These are phyloP conservation scores for Cherax destructor DNA, from an alignment of 1,140 invertebrate species.

Conservation along the genomic window DNA sequence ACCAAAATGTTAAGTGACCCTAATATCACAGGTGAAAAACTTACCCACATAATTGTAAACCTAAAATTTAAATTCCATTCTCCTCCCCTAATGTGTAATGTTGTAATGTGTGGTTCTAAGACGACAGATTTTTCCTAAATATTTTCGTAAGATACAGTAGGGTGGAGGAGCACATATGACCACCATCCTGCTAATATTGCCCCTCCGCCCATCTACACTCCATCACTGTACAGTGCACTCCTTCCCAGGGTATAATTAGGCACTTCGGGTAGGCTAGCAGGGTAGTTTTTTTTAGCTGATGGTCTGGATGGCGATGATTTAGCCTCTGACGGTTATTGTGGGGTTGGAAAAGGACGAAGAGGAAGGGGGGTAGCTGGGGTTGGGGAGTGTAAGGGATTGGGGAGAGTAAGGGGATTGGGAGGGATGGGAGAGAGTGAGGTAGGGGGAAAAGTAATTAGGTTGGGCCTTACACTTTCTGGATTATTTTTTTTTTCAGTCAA, in stretches of 20 bases:
- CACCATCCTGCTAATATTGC: background rate
- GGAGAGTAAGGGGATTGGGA: background rate
- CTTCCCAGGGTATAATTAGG: background rate
- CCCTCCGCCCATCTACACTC: background rate
- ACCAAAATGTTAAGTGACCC: too few species aligned
- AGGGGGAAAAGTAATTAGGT: too few species aligned
- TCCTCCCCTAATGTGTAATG: too few species aligned
- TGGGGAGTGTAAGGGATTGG: background rate
- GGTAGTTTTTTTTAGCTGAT: too few species aligned
- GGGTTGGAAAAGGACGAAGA: background rate
- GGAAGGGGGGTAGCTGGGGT: background rate
- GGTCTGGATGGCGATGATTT: background rate
- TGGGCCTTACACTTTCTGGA: too few species aligned
- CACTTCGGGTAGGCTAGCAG: background rate
- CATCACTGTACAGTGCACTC: background rate
- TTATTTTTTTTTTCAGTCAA: too few species aligned
- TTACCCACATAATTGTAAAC: too few species aligned
- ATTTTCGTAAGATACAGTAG: too few species aligned
- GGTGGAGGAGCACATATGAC: background rate
- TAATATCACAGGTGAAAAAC: too few species aligned
- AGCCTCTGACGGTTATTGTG: background rate
- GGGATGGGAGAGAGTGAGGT: background rate
- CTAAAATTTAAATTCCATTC: too few species aligned
- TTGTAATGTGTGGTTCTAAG: too few species aligned
- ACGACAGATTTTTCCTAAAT: too few species aligned